A percentile compares a stretch with the other conserved stretches of the same genome.
These are phyloP conservation scores for Eilema caniola DNA, from an alignment of 2,888 invertebrate species.

Conservation along the genomic window DNA sequence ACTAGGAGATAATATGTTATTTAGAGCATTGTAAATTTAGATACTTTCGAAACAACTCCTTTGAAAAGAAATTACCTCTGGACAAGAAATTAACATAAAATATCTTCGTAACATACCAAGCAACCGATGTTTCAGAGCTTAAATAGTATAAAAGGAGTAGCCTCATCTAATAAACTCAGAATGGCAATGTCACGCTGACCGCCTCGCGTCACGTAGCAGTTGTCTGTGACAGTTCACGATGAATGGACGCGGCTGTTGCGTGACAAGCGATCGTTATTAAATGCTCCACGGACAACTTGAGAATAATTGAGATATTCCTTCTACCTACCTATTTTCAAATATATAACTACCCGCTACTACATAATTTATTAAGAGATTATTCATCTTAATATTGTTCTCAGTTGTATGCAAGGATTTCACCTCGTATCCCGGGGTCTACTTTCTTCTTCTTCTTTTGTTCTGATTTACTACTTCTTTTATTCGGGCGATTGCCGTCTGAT, in stretches of 20 bases:
- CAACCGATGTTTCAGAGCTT: background rate
- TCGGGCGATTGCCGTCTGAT: too few species aligned
- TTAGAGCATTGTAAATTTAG: too few species aligned
- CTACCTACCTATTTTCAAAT: background rate
- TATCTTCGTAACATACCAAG: background rate
- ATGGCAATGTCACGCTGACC: conserved; percentile 17
- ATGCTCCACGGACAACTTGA: conserved; percentile 22
- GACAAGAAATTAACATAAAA: background rate
- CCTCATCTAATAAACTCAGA: conserved; percentile 1
- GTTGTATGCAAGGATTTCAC: too few species aligned
- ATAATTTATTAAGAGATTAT: background rate
- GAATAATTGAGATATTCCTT: conserved; percentile 20
- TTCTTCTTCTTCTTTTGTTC: too few species aligned
- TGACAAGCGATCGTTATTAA: conserved; percentile 34
- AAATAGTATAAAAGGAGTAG: background rate
- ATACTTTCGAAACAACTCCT: background rate
- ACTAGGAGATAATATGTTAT: too few species aligned
- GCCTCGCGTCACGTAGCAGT: conserved; percentile 33
- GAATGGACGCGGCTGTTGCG: conserved; percentile 36
- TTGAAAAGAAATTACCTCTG: background rate
- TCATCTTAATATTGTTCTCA: too few species aligned
- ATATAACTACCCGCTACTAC: background rate
- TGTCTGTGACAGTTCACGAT: conserved; percentile 52
- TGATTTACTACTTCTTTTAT: too few species aligned
- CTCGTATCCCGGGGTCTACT: too few species aligned